These are phyloP conservation scores for Lophochroa leadbeateri DNA, from an alignment of 2,113 vertebrate genomes.

Conservation along the genomic window DNA sequence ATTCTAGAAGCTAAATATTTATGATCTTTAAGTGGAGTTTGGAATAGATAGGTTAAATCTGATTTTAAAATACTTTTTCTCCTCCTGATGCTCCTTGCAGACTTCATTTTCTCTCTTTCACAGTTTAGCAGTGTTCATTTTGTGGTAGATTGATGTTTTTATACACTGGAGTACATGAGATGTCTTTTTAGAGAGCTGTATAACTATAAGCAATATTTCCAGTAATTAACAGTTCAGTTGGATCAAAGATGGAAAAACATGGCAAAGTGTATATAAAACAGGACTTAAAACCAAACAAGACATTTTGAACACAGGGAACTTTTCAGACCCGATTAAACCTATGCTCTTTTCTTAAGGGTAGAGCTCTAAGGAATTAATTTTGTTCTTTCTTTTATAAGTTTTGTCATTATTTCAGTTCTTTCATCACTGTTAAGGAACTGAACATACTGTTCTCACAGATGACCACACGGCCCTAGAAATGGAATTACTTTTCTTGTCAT, in stretches of 20 bases:
- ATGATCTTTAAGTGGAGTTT: background rate
- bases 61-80: background rate
- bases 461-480: background rate
- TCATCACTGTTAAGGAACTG: background rate
- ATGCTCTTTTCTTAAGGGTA: background rate
- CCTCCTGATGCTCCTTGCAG: background rate
- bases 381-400: background rate
- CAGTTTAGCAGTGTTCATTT: background rate
- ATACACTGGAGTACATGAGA: background rate
- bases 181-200: background rate
- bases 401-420: background rate
- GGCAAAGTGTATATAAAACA: background rate
- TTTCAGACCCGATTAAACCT: background rate
- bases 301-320: background rate
- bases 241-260: background rate
- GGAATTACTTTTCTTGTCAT: background rate
- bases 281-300: background rate
- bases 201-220: background rate
- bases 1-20: background rate
- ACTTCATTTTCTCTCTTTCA: background rate
- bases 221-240: background rate
- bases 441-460: background rate
- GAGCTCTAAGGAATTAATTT: background rate
- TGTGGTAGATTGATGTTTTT: background rate
- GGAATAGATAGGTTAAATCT: background rate